Evolutionary conservation across 2,888 invertebrate genomes (phyloP).

Genomic region (Sipunculus nudus): DNA sequence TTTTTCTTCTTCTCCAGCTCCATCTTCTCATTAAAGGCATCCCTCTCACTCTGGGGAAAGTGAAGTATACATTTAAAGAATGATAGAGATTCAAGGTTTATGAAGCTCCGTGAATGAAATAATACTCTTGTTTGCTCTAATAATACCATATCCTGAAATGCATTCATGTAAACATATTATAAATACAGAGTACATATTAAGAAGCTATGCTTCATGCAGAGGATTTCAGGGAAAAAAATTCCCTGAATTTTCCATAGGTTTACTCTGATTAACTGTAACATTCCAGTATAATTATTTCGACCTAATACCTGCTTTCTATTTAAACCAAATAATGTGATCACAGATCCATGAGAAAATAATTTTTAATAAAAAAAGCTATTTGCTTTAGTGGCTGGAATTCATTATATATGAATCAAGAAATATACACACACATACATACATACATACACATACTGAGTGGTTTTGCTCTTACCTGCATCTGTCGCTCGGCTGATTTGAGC

Average conservation of each 20-base stretch:
- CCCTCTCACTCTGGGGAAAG: slow-evolving; percentile 45
- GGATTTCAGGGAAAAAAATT: too few species aligned
- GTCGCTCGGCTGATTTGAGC: slow-evolving; percentile 49
- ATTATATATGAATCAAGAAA: too few species aligned
- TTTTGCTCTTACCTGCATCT: slow-evolving; percentile 45
- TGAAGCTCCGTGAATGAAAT: background rate
- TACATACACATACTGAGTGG: background rate
- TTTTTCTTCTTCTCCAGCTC: slow-evolving; percentile 49
- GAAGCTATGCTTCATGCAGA: too few species aligned
- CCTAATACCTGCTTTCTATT: too few species aligned
- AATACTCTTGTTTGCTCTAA: background rate
- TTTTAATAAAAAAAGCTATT: too few species aligned
- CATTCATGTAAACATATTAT: too few species aligned
- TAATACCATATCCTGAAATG: background rate
- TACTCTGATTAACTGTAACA: too few species aligned
- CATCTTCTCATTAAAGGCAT: slow-evolving; percentile 49
- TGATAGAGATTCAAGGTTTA: background rate
- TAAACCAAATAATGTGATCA: background rate
- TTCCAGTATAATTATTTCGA: too few species aligned
- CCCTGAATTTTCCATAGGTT: too few species aligned
- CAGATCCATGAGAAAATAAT: too few species aligned
- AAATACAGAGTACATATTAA: too few species aligned
- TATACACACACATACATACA: background rate
- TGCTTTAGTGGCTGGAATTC: too few species aligned
- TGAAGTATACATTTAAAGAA: background rate